Evolutionary conservation across 2,888 invertebrate genomes (phyloP), one percentile per base, ranked within the genome.

Genomic region (Nephrotoma guestfalica): DNA sequence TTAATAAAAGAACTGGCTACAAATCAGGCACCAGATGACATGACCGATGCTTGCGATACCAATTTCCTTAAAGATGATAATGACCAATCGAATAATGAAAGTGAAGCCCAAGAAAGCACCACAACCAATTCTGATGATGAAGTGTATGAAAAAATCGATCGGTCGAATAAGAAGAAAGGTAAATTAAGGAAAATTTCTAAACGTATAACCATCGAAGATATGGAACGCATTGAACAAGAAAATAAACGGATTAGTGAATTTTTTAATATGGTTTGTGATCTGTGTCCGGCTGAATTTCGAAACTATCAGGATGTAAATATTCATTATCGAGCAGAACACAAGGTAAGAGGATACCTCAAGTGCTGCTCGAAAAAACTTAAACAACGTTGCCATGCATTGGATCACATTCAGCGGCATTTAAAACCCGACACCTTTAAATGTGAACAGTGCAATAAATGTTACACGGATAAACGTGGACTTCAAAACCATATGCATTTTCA

Each of bases 341-440:
- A 88, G 15, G 87, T 89, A 40, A 87, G 88, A 2, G 89, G 89
- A 6, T 89, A 88, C 42, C 87, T 89, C 13, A 87, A 87, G 40
- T 89, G 89, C 30, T 89, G 89, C 11, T 88, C 87, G 0, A 88
- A 87, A 85, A 89, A 89, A 47, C 88, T 87, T 83, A 88, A 88
- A 7, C 88, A 87, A 85, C 87, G 88, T 2, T 7, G 86, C 6
- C 87, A 87, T 2, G 87, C 88, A 18, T 88, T 88, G 6, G 88
- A 89, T 43, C 89, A 89, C 83, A 88, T 89, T 18, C 43, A 88
- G 0, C 88, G 88, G 87, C 89, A 89, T 85, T 88, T 87, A 42
- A 87, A 89, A 71, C 89, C 89, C 6, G 88, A 89, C 18, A 40
- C 88, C 4, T 85, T 86, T 57, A 88, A 87, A 30, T 88, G 88